Evolutionary conservation across 2,113 vertebrate species (phyloP).

Genomic region (Trachemys scripta): DNA sequence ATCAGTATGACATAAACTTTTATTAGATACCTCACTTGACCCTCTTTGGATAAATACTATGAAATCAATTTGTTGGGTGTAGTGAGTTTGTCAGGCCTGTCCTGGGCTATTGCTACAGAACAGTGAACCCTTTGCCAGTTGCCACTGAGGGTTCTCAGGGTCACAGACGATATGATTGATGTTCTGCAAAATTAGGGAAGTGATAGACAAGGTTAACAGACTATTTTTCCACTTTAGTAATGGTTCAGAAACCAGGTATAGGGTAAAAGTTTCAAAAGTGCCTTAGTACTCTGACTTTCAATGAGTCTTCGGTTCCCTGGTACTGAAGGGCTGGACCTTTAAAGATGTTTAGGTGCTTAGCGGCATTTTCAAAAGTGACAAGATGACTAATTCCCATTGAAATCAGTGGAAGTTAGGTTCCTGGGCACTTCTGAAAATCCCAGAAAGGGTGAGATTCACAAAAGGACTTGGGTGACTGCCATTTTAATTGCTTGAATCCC

Average conservation of each 20-base stretch:
- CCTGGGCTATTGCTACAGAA: too few relatives aligned
- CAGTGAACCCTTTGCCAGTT: too few relatives aligned
- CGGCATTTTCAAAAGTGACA: neutral
- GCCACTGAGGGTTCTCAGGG: too few relatives aligned
- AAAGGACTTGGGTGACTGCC: neutral
- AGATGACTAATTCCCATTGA: neutral
- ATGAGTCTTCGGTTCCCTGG: neutral
- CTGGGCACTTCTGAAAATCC: neutral
- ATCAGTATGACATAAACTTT: neutral
- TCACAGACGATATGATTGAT: too few relatives aligned
- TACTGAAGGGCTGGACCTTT: neutral
- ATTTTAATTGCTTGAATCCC: neutral
- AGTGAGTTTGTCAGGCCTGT: neutral
- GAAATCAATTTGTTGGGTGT: neutral
- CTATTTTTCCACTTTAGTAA: neutral
- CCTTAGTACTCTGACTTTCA: neutral
- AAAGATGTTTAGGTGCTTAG: neutral
- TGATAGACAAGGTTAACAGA: neutral
- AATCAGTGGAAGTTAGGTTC: neutral
- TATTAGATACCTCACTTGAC: neutral
- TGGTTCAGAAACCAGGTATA: neutral
- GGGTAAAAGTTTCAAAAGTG: neutral
- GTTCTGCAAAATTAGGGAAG: neutral
- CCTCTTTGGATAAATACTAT: neutral
- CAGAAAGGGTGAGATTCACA: neutral